phyloP scores from a whole-genome alignment of 2,113 vertebrate genomes.

The Falcunculus frontatus region DNA sequence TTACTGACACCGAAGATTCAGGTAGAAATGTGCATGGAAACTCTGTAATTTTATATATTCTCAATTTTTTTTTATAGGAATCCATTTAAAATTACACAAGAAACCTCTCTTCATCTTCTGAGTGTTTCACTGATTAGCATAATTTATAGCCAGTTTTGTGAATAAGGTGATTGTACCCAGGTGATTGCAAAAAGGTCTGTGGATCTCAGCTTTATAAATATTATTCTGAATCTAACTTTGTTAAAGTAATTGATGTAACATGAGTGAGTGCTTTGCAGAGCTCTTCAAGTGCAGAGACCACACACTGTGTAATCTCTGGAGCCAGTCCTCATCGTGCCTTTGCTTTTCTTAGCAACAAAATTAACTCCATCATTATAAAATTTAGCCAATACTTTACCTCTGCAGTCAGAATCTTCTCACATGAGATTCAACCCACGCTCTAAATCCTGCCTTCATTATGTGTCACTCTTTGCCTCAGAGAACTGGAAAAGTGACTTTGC shows the following conservation, averaged over 20 bases:
- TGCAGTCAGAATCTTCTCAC: neutral
- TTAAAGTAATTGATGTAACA: conserved; percentile 18
- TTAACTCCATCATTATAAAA: neutral
- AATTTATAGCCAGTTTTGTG: conserved; percentile 15
- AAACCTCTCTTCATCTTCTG: neutral
- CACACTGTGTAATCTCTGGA: conserved; percentile 30
- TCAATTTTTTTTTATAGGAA: neutral
- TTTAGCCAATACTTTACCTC: conserved; percentile 4
- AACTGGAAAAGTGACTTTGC: neutral
- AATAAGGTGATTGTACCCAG: conserved; percentile 30
- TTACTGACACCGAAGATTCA: neutral
- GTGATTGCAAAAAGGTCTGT: conserved; percentile 27
- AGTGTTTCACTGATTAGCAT: conserved; percentile 3
- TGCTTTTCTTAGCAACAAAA: conserved; percentile 31
- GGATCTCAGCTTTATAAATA: conserved; percentile 22
- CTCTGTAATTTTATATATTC: neutral
- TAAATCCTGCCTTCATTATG: neutral
- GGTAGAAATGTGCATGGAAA: neutral
- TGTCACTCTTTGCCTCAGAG: neutral
- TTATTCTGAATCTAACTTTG: conserved; percentile 34
- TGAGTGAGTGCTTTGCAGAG: neutral
- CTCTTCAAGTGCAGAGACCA: neutral
- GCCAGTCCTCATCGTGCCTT: neutral
- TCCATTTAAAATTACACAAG: neutral
- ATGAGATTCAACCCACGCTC: neutral